Percentiles rank a stretch among this genome's conserved stretches.
These are phyloP conservation scores for Centrocercus urophasianus DNA, from an alignment of 2,113 vertebrate genomes.

Conservation along the genomic window DNA sequence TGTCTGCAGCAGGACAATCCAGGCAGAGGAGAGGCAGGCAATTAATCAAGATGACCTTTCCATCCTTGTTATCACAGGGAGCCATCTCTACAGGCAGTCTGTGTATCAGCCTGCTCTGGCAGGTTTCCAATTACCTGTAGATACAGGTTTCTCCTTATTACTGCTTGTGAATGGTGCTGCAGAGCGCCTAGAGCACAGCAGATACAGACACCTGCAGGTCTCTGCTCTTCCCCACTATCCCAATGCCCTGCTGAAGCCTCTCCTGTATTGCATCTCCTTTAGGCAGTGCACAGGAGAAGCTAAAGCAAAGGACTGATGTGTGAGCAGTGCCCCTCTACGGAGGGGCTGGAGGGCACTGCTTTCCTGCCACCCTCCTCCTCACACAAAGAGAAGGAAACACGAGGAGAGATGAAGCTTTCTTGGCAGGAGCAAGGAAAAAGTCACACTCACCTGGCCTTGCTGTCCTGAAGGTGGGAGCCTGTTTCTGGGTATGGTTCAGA, in stretches of 20 bases:
- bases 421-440: background rate
- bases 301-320: background rate
- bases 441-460: rapidly evolving
- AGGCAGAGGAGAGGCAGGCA: background rate
- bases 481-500: background rate
- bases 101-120: background rate
- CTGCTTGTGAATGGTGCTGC: background rate
- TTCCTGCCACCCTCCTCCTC: background rate
- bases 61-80: background rate
- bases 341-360: background rate
- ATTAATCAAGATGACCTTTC: background rate
- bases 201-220: background rate
- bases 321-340: background rate
- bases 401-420: background rate
- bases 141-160: background rate
- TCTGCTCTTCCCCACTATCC: background rate
- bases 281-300: background rate
- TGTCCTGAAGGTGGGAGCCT: background rate
- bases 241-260: background rate
- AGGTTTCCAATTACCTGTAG: background rate
- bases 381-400: background rate
- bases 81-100: background rate
- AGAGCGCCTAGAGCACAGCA: background rate
- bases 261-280: background rate
- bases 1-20: background rate